Evolutionary conservation across 2,113 vertebrate species (phyloP).

Genomic region (Merops nubicus): DNA sequence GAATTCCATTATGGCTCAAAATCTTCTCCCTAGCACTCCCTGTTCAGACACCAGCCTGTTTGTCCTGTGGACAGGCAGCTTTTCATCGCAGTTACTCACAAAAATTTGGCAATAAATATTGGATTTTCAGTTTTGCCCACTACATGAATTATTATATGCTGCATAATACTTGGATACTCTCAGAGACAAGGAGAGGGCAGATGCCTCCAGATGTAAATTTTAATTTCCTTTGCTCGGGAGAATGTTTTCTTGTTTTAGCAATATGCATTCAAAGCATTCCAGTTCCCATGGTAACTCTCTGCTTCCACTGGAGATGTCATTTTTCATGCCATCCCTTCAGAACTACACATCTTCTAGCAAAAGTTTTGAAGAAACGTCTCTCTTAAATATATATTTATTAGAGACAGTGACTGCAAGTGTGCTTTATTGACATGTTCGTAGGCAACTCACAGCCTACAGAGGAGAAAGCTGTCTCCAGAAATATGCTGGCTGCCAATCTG

Average conservation of each 20-base stretch:
- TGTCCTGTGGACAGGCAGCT: neutral
- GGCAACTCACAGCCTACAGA: constrained; percentile 16
- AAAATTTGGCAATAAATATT: neutral
- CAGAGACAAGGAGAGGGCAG: constrained; percentile 19
- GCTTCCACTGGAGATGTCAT: constrained; percentile 46
- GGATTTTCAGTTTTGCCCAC: neutral
- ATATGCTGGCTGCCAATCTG: constrained; percentile 59
- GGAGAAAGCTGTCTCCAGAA: constrained; percentile 57
- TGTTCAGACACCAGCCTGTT: neutral
- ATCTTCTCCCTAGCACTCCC: neutral
- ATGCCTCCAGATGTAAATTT: constrained; percentile 49
- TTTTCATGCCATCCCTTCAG: constrained; percentile 54
- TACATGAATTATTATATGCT: neutral
- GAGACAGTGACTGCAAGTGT: neutral
- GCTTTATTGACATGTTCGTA: constrained; percentile 51
- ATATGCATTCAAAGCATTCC: constrained; percentile 22
- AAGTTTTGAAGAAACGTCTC: constrained; percentile 58
- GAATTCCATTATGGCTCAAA: neutral
- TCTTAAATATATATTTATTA: constrained; percentile 66
- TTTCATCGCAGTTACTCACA: neutral
- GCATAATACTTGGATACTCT: neutral
- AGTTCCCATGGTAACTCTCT: constrained; percentile 57
- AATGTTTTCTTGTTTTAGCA: constrained; percentile 49
- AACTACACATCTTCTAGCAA: constrained; percentile 24
- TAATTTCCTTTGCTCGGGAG: constrained; percentile 50